Evolutionary conservation across 2,797 vertebrate species (phyloP), one percentile per base, ranked within the genome.

Genomic region (Denticeps clupeoides): DNA sequence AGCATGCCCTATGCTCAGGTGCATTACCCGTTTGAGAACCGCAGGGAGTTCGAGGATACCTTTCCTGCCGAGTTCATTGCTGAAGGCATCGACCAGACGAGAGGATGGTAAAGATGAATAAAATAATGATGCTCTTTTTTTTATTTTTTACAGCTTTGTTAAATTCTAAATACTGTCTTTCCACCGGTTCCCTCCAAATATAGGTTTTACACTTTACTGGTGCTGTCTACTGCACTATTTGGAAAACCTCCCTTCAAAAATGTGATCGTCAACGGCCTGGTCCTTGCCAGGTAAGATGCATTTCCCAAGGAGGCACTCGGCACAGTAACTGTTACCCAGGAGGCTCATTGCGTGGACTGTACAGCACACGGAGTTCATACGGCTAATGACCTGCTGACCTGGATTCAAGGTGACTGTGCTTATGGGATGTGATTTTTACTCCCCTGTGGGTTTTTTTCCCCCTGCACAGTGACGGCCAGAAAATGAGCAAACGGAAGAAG

Each of bases 401-500:
- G 71, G 69, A 81, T 80, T 61, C 65, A 68, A 53, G 43, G 48
- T 74, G 58, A 69, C 69, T 74, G 72, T 53, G 75, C 74, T 68
- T 69, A 57, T 59, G 9, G 60, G 65, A 57, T 72, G 56, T 51
- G 48, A 43, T 44, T 47, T 15, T 63, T 73, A 48, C 51, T 60
- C 63, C 55, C 62, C 59, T 51, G 53, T 72, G 53, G 58, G 41
- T 52, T 49, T 62, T 54, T 60, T 42, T 53, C 48, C 12, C 48
- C 63, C 65, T 46, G 49, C 60, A 43, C 68, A 98, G 95, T 54
- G 95, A 99, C 79, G 95, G 95, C 49, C 94, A 99, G 67, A 99
- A 99, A 77, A 98, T 99, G 95, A 97, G 93, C 75, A 99, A 97
- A 70, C 86, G 94, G 25, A 99, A 97, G 79, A 99, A 97, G 84